Conservation (phyloP, 2,113 vertebrate genomes). For the Ciconia stormi region DNA sequence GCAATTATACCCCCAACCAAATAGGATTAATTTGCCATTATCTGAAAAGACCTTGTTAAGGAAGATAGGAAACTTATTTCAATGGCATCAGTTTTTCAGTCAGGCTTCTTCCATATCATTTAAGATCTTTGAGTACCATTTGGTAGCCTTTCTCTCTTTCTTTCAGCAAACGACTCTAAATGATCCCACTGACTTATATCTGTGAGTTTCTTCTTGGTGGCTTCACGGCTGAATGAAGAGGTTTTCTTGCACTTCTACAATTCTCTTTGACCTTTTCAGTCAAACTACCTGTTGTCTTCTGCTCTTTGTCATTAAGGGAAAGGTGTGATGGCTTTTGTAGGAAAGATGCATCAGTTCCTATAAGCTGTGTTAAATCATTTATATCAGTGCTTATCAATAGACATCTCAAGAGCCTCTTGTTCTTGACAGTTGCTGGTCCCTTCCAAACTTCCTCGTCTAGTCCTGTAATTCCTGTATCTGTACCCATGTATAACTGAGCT, state of each 20-base stretch:
- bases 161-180: background rate
- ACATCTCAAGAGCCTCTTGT: background rate
- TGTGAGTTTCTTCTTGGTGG: background rate
- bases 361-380: background rate
- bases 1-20: background rate
- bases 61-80: background rate
- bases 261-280: background rate
- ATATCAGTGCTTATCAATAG: background rate
- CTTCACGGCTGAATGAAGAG: background rate
- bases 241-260: background rate
- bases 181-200: background rate
- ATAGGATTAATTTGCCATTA: background rate
- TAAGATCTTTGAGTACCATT: background rate
- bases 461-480: background rate
- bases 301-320: background rate
- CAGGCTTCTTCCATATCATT: background rate
- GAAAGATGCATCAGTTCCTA: background rate
- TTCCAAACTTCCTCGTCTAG: background rate
- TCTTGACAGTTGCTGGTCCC: background rate
- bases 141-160: background rate
- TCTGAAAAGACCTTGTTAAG: background rate
- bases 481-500: background rate
- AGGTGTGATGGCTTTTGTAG: background rate
- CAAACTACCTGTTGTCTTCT: background rate
- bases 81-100: background rate